Base-by-base conservation (phyloP, 2,888 invertebrate genomes). In the Drosophila bunnanda region DNA sequence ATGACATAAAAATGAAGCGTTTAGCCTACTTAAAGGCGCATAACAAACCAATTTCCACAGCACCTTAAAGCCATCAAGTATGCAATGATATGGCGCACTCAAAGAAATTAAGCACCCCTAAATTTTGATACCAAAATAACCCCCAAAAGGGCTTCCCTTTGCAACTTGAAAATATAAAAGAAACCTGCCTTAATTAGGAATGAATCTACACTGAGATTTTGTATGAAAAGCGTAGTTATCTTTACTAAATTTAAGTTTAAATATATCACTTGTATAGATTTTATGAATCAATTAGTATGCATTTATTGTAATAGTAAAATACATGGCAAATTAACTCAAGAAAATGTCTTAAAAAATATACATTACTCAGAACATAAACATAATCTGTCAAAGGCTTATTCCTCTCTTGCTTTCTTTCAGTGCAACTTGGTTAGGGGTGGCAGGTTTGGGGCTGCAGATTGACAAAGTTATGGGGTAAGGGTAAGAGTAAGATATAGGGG, bases 1-100 rank as follows among this genome's bases (percentile, higher is more conserved):
- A 88, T 85, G 88, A 88, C 86, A 85, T 88, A 76, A 86, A 85
- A 89, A 85, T 85, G 76, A 89, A 89, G 78, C 84, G 89, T 87
- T 82, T 88, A 88, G 82, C 78, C 89, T 81, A 88, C 87, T 87
- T 87, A 89, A 85, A 87, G 85, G 76, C 89, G 80, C 87, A 89
- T 87, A 89, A 89, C 34, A 87, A 87, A 79, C 77, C 79, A 83
- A 86, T 89, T 88, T 82, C 34, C 76, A 72, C 34, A 22, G 10
- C 76, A 62, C 56, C 67, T 82, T 86, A 67, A 86, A 86, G 89
- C 76, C 83, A 57, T 88, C 80, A 82, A 86, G 69, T 62, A 77
- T 70, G 83, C 83, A 71, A 56, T 53, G 73, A 70, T 80, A 73
- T 71, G 61, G 72, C 56, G 50, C 48, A 52, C 30, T 50, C 55